These are phyloP conservation scores for Diacarnus erythraeanus DNA, from an alignment of 37 sponge, comb jelly and placozoan species.

Conservation along the genomic window DNA sequence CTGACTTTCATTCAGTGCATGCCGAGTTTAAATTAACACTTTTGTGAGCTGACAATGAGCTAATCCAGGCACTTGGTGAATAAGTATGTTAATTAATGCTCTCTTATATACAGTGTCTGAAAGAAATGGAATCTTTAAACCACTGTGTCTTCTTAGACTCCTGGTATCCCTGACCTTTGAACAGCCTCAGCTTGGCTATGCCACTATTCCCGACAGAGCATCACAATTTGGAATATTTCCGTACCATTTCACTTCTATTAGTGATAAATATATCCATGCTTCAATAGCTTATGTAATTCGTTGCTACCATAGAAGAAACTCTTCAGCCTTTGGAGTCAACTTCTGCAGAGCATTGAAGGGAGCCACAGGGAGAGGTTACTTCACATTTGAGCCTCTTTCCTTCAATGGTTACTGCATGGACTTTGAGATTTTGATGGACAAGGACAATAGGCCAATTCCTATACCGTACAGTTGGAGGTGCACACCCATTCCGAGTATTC, in stretches of 20 bases:
- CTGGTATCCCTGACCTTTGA: background rate
- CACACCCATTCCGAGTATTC: background rate
- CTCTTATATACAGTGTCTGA: too few species aligned
- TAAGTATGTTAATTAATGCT: too few species aligned
- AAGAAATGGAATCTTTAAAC: too few species aligned
- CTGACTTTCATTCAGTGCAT: too few species aligned
- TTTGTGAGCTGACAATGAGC: too few species aligned
- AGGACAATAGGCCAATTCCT: background rate
- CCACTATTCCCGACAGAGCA: background rate
- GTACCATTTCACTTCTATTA: background rate
- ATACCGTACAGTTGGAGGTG: background rate
- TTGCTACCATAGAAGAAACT: background rate
- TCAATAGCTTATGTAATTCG: background rate
- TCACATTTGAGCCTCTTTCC: background rate
- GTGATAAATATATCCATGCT: background rate
- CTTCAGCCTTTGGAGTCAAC: background rate
- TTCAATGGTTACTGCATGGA: background rate
- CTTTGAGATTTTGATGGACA: background rate
- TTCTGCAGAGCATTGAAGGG: background rate
- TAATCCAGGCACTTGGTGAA: too few species aligned
- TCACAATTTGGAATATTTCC: background rate
- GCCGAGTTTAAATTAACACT: too few species aligned
- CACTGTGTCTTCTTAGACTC: too few species aligned
- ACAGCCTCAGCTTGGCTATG: background rate
- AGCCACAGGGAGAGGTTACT: background rate